phyloP scores from a whole-genome alignment of 2,797 vertebrate genomes.

The Buphagus erythrorhynchus region DNA sequence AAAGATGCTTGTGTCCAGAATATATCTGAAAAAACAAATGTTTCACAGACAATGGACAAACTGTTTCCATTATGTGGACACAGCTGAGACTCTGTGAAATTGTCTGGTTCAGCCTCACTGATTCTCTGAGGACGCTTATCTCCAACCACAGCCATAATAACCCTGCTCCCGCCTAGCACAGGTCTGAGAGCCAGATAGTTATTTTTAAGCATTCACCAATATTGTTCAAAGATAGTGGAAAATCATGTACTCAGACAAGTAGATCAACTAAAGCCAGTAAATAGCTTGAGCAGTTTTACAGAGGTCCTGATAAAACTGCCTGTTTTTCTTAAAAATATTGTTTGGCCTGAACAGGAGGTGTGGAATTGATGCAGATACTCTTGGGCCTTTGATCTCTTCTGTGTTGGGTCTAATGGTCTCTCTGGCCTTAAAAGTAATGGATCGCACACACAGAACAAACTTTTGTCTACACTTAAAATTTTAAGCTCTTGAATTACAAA shows the following conservation, averaged over 20 bases:
- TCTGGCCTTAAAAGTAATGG: background rate
- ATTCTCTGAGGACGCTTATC: slow-evolving; percentile 20
- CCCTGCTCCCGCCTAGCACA: background rate
- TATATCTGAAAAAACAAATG: slow-evolving; percentile 20
- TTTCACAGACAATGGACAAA: slow-evolving; percentile 31
- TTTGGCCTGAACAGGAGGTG: background rate
- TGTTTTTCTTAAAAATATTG: background rate
- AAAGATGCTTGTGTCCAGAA: slow-evolving; percentile 31
- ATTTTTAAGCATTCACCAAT: background rate
- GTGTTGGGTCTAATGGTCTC: background rate
- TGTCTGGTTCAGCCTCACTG: background rate
- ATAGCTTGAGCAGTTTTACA: background rate
- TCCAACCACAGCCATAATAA: slow-evolving; percentile 41
- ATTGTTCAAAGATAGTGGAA: background rate
- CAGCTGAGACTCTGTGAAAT: background rate
- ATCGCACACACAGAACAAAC: background rate
- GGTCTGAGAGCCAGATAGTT: background rate
- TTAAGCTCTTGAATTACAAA: background rate
- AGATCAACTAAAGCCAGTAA: background rate
- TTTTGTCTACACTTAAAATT: background rate
- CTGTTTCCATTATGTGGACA: background rate
- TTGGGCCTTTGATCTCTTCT: background rate
- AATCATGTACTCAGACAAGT: background rate
- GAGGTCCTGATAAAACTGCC: background rate
- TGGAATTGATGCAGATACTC: background rate